A percentile compares a stretch with the other conserved stretches of the same genome.
Evolutionary conservation across 2,113 vertebrate species (phyloP).

Genomic region (Pelecanoides urinatrix): DNA sequence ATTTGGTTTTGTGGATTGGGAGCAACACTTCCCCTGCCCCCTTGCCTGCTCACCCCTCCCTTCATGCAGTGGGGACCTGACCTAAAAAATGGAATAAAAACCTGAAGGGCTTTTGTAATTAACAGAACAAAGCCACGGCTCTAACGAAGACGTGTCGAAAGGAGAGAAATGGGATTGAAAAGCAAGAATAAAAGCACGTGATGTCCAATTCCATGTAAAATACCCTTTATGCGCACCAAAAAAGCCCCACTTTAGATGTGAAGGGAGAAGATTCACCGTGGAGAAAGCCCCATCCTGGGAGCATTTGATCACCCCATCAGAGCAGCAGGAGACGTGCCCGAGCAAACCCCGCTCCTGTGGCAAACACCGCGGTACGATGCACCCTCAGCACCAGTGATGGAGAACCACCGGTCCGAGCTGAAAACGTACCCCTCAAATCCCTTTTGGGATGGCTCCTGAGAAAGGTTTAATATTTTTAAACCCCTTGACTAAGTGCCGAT

Average conservation of each 20-base stretch:
- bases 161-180: neutral
- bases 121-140: neutral
- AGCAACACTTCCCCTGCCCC: neutral
- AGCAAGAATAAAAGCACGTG: neutral
- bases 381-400: neutral
- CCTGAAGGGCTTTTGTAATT: neutral
- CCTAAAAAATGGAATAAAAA: neutral
- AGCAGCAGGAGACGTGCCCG: neutral
- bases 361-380: neutral
- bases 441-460: neutral
- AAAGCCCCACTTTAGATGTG: rapidly evolving
- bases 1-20: neutral
- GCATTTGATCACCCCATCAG: rapidly evolving
- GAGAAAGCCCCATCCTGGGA: neutral
- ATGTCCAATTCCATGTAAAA: neutral
- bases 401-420: neutral
- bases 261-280: neutral
- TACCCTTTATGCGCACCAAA: neutral
- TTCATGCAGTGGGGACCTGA: neutral
- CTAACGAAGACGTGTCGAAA: neutral
- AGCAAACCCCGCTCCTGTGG: rapidly evolving
- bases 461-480: neutral
- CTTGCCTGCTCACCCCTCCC: rapidly evolving
- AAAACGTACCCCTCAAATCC: neutral
- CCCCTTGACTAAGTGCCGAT: constrained; percentile 15